A percentile compares a stretch with the other conserved stretches of the same genome.
phyloP scores from a whole-genome alignment of 2,797 vertebrate genomes.

The Sebastes jordani region DNA sequence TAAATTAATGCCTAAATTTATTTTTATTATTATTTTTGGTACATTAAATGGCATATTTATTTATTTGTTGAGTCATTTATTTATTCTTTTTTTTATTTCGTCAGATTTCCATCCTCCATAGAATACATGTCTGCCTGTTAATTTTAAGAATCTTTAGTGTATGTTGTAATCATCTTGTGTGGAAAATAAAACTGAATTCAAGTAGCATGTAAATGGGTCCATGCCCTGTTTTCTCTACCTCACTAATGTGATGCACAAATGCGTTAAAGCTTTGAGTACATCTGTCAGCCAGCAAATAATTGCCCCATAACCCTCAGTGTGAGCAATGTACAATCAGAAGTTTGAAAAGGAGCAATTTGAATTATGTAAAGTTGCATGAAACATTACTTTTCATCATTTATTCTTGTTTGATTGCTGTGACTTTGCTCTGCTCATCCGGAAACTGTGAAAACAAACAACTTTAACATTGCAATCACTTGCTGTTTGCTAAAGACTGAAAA shows the following conservation, averaged over 20 bases:
- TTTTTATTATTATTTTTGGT: too few relatives aligned
- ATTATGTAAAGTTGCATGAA: background rate
- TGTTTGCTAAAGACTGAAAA: background rate
- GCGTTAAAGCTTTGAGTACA: background rate
- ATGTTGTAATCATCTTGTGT: background rate
- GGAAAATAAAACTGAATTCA: background rate
- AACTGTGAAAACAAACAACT: background rate
- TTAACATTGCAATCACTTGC: background rate
- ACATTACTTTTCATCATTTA: background rate
- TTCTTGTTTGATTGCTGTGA: background rate
- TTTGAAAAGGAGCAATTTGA: background rate
- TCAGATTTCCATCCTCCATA: background rate
- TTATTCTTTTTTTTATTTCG: too few relatives aligned
- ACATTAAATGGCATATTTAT: too few relatives aligned
- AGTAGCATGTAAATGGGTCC: accelerated
- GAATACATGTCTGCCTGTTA: background rate
- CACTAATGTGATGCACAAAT: background rate
- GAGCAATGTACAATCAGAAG: background rate
- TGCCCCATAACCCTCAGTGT: background rate
- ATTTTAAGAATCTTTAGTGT: background rate
- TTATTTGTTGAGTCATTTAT: too few relatives aligned
- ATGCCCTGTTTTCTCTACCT: background rate
- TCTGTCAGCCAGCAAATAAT: background rate
- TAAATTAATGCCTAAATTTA: too few relatives aligned
- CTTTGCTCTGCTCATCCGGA: background rate